phyloP scores from a whole-genome alignment of 2,888 invertebrate genomes.

The Epinotia nisella region DNA sequence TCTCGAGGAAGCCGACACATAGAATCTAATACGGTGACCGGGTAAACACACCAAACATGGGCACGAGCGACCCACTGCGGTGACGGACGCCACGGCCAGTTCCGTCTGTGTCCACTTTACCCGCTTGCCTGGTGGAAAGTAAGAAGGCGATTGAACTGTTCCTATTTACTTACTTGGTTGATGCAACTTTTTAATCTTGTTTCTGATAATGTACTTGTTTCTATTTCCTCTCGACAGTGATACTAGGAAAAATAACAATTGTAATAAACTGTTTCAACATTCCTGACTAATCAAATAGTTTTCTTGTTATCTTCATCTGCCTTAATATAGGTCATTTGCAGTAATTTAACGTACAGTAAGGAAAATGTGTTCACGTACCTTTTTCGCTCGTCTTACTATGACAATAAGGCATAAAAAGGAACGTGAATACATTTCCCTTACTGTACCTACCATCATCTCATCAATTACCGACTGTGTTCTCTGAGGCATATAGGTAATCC shows the following conservation, averaged over 20 bases:
- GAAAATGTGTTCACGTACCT: too few species aligned
- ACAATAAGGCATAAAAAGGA: too few species aligned
- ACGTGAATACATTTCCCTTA: too few species aligned
- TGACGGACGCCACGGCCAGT: slow-evolving; percentile 70
- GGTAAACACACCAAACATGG: slow-evolving; percentile 72
- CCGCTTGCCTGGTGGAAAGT: slow-evolving; percentile 73
- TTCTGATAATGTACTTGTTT: slow-evolving; percentile 8
- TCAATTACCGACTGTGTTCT: neutral
- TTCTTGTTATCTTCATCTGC: neutral
- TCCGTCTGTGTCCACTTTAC: slow-evolving; percentile 74
- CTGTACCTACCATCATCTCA: neutral
- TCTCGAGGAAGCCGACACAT: slow-evolving; percentile 49
- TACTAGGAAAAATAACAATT: neutral
- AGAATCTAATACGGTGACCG: slow-evolving; percentile 72
- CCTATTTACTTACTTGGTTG: slow-evolving; percentile 45
- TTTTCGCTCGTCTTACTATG: too few species aligned
- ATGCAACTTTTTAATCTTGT: slow-evolving; percentile 27
- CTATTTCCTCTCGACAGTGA: neutral
- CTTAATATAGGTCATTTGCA: neutral
- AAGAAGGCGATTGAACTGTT: slow-evolving; percentile 66
- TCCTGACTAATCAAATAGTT: neutral
- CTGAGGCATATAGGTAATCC: neutral
- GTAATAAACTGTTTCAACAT: neutral
- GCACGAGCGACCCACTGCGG: slow-evolving; percentile 68
- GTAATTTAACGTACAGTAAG: neutral